phyloP scores from a whole-genome alignment of 2,113 vertebrate genomes.

The Sylvia atricapilla region DNA sequence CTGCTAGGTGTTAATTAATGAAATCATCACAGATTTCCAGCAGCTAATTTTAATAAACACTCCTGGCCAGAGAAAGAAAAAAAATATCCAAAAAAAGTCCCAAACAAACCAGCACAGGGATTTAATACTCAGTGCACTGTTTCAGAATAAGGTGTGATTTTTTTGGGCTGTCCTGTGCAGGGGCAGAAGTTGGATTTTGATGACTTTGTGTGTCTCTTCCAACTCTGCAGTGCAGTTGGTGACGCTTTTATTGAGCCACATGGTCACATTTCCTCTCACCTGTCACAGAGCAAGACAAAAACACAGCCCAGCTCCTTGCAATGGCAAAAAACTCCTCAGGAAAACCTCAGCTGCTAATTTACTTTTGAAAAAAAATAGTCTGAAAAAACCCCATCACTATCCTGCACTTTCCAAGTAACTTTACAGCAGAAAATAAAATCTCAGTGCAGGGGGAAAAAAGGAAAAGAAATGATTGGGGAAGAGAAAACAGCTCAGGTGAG shows the following conservation, averaged over 20 bases:
- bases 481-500: background rate
- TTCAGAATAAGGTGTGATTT: background rate
- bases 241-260: background rate
- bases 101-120: accelerated
- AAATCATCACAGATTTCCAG: background rate
- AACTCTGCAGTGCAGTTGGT: background rate
- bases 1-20: background rate
- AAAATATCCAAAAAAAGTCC: too few species aligned
- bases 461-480: background rate
- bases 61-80: background rate
- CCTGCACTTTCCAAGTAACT: background rate
- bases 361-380: background rate
- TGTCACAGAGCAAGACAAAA: background rate
- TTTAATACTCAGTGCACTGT: background rate
- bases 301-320: background rate
- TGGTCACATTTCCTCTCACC: background rate
- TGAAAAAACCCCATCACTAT: background rate
- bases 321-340: background rate
- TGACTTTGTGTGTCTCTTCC: background rate
- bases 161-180: background rate
- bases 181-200: background rate
- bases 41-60: background rate
- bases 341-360: background rate
- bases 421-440: background rate
- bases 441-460: background rate